Evolutionary conservation across 1,140 invertebrate species (phyloP), one percentile per base, ranked within the genome.

Genomic region (Habropoda laboriosa): DNA sequence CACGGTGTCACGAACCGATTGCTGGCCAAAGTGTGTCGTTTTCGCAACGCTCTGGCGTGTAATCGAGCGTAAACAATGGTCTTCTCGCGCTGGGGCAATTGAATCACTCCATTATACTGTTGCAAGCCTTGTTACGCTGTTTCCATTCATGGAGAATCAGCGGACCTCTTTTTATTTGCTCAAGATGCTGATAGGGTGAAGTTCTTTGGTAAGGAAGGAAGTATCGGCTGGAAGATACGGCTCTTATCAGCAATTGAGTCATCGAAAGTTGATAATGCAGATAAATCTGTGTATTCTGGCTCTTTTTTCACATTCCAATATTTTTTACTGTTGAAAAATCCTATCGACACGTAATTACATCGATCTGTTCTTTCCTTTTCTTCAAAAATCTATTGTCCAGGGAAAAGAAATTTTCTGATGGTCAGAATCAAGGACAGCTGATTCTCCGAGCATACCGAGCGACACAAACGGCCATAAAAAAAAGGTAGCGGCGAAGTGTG

Each of bases 61-160:
- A 63, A 74, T 74, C 35, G 45, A 63, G 8, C 45, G 45, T 51
- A 74, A 74, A 74, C 71, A 73, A 73, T 60, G 13, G 35, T 32
- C n/a, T 42, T 30, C 21, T 16, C 40, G 13, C 21, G 3, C 21
- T 21, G 27, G 18, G 30, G 30, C 47, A 1, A 18, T 47, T n/a
- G 18, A 68, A 35, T 51, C 64, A 16, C 16, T 35, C 30, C 4
- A 8, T 51, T 35, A 51, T 3, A 6, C 18, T n/a, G 18, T 35
- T 16, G 6, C 30, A 10, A 24, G 7, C 4, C 24, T 51, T n/a
- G 24, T 38, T 66, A 30, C 21, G 32, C 12, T 51, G 4, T 18
- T 18, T 35, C 24, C 18, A 10, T 68, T 6, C 13, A 13, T 5
- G 18, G 12, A 30, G 7, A 30, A 21, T 47, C 8, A 27, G 12